Conservation (phyloP, 2,888 invertebrate genomes). For the Timandra comae region DNA sequence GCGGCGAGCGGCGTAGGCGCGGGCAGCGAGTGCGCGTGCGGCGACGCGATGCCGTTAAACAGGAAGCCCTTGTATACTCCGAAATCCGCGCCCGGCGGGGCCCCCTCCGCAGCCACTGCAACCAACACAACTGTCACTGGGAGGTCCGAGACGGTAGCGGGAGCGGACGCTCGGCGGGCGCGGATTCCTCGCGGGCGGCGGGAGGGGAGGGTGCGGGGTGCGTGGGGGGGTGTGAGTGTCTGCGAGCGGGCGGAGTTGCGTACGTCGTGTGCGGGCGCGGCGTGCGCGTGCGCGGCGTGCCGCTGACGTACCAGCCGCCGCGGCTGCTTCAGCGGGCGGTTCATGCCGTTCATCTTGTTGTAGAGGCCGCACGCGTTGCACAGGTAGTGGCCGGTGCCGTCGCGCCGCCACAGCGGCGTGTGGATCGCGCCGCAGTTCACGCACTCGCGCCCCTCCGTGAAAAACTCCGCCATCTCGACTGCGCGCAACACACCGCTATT, state of each 20-base stretch:
- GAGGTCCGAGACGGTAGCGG: constrained; percentile 22
- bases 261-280: constrained; percentile 56
- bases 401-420: constrained; percentile 98
- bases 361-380: constrained; percentile 99
- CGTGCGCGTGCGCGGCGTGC: constrained; percentile 58
- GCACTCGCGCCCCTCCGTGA: constrained; percentile 96
- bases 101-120: constrained; percentile 90
- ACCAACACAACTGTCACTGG: constrained; percentile 64
- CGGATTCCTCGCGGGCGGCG: constrained; percentile 43
- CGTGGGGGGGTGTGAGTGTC: constrained; percentile 25
- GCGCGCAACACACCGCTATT: constrained; percentile 36
- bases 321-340: constrained; percentile 97
- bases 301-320: constrained; percentile 94
- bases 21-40: constrained; percentile 43
- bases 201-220: constrained; percentile 18
- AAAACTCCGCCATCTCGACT: constrained; percentile 84
- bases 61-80: constrained; percentile 91
- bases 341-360: constrained; percentile 99
- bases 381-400: constrained; percentile 98
- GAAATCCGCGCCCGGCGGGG: constrained; percentile 89
- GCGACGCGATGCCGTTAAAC: constrained; percentile 80
- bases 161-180: constrained; percentile 56
- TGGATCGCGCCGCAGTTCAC: constrained; percentile 98
- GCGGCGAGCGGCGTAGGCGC: constrained; percentile 45
- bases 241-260: constrained; percentile 41